These are phyloP conservation scores for Percopsis transmontana DNA, from an alignment of 2,113 vertebrate species.

Conservation along the genomic window DNA sequence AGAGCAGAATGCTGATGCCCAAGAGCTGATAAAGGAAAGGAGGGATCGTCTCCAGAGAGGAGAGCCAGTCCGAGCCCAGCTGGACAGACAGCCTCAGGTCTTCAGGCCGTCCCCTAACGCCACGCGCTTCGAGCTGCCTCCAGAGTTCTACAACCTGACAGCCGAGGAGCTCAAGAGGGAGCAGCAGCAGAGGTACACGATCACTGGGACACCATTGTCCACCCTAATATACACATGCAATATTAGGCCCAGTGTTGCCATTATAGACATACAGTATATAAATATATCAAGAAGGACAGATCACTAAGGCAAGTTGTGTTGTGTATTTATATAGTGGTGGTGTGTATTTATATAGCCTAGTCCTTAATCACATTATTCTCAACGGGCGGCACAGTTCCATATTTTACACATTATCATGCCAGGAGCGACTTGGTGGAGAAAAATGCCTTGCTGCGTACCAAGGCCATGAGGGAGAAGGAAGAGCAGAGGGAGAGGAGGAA, in stretches of 20 bases:
- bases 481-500: constrained; percentile 88
- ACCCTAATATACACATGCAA: no score
- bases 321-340: no score
- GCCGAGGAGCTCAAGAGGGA: constrained; percentile 87
- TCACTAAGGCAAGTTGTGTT: no score
- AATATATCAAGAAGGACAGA: no score
- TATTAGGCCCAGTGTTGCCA: background rate
- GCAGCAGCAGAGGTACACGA: constrained; percentile 81
- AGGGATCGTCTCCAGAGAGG: constrained; percentile 82
- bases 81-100: constrained; percentile 82
- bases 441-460: constrained; percentile 86
- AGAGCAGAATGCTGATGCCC: constrained; percentile 67
- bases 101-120: constrained; percentile 83
- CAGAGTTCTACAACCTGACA: constrained; percentile 88
- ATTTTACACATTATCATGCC: constrained; percentile 1
- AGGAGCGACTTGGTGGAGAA: constrained; percentile 87
- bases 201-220: background rate
- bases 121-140: constrained; percentile 85
- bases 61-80: constrained; percentile 82
- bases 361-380: no score
- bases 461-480: constrained; percentile 92
- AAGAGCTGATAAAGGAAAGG: constrained; percentile 78
- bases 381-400: no score
- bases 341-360: no score
- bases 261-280: background rate